Evolutionary conservation across 2,888 invertebrate species (phyloP).

Genomic region (Neocrepidodera transversa): DNA sequence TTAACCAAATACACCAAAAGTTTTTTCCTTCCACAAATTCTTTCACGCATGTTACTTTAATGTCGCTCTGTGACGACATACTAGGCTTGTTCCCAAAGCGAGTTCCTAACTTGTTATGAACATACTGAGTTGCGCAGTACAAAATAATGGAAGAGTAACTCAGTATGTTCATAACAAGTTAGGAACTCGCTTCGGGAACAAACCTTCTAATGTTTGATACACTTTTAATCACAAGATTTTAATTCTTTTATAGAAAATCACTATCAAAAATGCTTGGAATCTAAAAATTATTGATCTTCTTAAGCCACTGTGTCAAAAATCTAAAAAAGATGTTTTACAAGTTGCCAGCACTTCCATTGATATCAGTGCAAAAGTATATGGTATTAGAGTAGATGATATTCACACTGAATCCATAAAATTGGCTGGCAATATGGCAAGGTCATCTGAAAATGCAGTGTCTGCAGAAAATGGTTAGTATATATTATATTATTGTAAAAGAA

Average conservation of each 20-base stretch:
- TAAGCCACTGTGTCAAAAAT: constrained; percentile 72
- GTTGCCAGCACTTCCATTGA: constrained; percentile 87
- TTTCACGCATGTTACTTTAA: too few relatives aligned
- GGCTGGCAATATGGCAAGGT: constrained; percentile 68
- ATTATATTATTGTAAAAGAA: too few relatives aligned
- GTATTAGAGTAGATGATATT: constrained; percentile 85
- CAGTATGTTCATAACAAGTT: too few relatives aligned
- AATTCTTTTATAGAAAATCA: constrained; percentile 75
- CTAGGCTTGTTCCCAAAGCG: too few relatives aligned
- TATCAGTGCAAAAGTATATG: constrained; percentile 76
- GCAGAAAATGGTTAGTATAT: constrained; percentile 28
- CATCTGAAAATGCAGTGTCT: constrained; percentile 27
- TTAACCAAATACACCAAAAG: too few relatives aligned
- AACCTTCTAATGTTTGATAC: background rate
- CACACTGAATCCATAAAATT: constrained; percentile 83
- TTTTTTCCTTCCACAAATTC: background rate
- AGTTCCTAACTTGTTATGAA: too few relatives aligned
- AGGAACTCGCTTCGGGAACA: too few relatives aligned
- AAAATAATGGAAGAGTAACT: too few relatives aligned
- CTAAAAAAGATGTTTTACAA: constrained; percentile 76
- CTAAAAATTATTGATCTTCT: constrained; percentile 87
- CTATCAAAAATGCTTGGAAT: constrained; percentile 87
- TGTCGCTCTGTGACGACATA: too few relatives aligned
- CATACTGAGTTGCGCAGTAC: too few relatives aligned
- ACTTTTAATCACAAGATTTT: background rate